phyloP scores from a whole-genome alignment of 2,113 vertebrate species.

The Brachypodius melanocephalos region DNA sequence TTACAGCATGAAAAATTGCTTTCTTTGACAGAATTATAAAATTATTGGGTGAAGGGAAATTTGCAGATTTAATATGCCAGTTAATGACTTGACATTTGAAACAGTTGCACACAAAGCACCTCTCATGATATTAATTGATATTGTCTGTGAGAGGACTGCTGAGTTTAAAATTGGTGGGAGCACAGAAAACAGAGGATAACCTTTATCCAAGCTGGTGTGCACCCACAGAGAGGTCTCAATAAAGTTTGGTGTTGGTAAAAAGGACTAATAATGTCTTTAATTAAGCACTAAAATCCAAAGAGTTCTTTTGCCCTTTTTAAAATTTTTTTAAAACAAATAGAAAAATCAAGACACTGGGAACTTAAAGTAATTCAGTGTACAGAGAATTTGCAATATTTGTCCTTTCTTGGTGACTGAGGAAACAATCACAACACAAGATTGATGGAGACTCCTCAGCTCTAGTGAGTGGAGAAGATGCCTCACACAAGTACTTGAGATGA shows the following conservation, averaged over 20 bases:
- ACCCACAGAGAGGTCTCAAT: background rate
- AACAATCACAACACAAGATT: background rate
- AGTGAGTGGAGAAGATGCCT: background rate
- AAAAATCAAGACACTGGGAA: background rate
- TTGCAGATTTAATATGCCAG: conserved; percentile 17
- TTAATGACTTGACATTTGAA: conserved; percentile 40
- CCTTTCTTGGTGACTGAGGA: background rate
- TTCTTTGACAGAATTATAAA: background rate
- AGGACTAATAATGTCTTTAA: background rate
- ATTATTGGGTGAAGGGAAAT: conserved; percentile 17
- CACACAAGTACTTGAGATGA: background rate
- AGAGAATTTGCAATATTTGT: background rate
- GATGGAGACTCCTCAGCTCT: background rate
- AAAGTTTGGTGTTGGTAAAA: background rate
- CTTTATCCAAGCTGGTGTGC: background rate
- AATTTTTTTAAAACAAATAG: background rate
- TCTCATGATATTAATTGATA: background rate
- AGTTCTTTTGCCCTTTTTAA: background rate
- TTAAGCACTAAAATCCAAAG: background rate
- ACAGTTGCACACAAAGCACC: background rate
- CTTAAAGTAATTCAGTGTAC: background rate
- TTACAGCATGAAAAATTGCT: background rate
- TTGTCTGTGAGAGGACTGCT: background rate
- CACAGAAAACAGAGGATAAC: background rate
- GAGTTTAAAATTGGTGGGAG: background rate